phyloP scores from a whole-genome alignment of 35 echinoderm and acorn worm genomes.

The Heliocidaris erythrogramma region DNA sequence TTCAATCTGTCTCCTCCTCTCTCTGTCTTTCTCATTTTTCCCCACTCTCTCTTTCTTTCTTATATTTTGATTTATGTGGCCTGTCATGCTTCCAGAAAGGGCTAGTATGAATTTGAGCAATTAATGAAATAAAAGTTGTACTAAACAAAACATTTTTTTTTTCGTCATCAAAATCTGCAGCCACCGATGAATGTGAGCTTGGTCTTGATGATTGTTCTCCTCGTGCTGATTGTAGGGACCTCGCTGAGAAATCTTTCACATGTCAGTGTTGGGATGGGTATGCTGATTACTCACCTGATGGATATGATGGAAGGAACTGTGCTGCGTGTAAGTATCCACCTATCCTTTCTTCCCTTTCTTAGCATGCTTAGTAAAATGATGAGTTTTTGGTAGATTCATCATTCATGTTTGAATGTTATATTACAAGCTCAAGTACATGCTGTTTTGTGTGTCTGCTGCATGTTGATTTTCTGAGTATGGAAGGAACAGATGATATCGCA shows the following conservation, averaged over 20 bases:
- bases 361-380: background rate
- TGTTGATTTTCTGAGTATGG: no score
- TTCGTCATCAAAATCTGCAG: background rate
- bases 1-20: no score
- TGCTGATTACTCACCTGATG: background rate
- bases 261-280: slow-evolving; percentile 33
- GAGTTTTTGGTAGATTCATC: no score
- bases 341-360: background rate
- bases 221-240: slow-evolving; percentile 6
- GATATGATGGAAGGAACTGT: background rate
- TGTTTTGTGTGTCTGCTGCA: no score
- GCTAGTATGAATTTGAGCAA: background rate
- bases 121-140: background rate
- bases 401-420: no score
- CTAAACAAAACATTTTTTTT: background rate
- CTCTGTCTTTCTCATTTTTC: no score
- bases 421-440: no score
- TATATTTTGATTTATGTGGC: background rate
- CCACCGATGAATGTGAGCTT: slow-evolving; percentile 25
- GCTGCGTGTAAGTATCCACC: slow-evolving; percentile 4
- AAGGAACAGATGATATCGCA: no score
- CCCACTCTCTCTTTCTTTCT: no score
- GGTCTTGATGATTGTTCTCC: slow-evolving; percentile 14
- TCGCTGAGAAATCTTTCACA: background rate
- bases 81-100: background rate